Evolutionary conservation across 2,797 vertebrate genomes (phyloP).

Genomic region (Arrhamphus sclerolepis): DNA sequence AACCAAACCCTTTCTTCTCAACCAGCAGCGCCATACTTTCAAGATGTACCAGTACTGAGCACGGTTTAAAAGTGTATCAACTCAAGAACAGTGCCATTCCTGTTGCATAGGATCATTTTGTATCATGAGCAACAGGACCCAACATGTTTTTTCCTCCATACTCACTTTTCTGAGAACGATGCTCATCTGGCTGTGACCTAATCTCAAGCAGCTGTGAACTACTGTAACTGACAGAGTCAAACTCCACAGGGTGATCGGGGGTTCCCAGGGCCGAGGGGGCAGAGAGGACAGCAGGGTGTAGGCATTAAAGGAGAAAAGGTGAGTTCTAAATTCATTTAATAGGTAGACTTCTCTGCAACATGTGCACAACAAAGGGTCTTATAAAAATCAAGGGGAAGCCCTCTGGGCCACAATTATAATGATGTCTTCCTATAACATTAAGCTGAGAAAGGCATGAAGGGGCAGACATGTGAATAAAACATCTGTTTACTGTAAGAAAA

Average conservation of each 20-base stretch:
- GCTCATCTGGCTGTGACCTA: conserved; percentile 49
- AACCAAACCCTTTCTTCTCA: not conserved
- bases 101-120: conserved; percentile 26
- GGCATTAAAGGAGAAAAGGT: conserved; percentile 92
- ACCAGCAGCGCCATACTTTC: not conserved
- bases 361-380: conserved; percentile 54
- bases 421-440: conserved; percentile 15
- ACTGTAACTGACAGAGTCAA: conserved; percentile 42
- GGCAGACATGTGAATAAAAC: conserved; percentile 25
- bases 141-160: conserved; percentile 45
- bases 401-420: conserved; percentile 30
- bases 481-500: conserved; percentile 48
- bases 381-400: conserved; percentile 58
- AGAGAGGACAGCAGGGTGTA: conserved; percentile 83
- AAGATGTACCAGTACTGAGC: not conserved
- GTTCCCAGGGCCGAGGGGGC: conserved; percentile 85
- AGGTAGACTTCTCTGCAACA: conserved; percentile 13
- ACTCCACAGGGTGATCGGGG: conserved; percentile 85
- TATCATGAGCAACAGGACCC: conserved; percentile 51
- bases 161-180: conserved; percentile 47
- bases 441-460: conserved; percentile 13
- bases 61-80: conserved; percentile 3
- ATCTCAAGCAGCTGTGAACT: conserved; percentile 18
- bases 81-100: conserved; percentile 27
- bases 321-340: conserved; percentile 71